These are phyloP conservation scores for Chrysomela aeneicollis DNA, from an alignment of 2,888 invertebrate genomes.

Conservation along the genomic window DNA sequence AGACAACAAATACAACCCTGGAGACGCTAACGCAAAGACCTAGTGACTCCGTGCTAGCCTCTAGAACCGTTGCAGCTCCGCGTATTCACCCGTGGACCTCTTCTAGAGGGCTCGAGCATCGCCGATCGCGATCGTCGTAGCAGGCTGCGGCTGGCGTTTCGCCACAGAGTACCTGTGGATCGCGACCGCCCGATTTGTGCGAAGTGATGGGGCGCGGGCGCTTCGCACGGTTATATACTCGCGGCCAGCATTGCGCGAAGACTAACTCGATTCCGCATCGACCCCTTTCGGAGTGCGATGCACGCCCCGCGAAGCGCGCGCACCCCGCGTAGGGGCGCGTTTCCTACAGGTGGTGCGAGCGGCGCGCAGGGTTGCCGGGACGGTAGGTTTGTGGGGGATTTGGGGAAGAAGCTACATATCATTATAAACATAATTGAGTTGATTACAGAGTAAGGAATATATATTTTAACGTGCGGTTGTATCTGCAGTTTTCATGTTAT, in stretches of 20 bases:
- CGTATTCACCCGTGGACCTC: no score
- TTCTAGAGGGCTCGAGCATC: neutral
- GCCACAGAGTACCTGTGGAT: conserved; percentile 52
- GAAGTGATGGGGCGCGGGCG: neutral
- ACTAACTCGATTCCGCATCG: conserved; percentile 56
- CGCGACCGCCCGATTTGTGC: conserved; percentile 36
- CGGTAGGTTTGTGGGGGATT: neutral
- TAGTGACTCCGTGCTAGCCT: no score
- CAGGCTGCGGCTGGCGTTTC: conserved; percentile 6
- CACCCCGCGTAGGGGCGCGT: conserved; percentile 42
- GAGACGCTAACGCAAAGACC: no score
- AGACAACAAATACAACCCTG: no score
- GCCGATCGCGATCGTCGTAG: neutral
- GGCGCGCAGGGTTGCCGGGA: neutral
- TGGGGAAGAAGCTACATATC: neutral
- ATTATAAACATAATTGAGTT: no score
- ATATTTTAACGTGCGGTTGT: no score
- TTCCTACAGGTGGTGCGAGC: conserved; percentile 58
- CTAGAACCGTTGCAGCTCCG: no score
- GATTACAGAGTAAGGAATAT: no score
- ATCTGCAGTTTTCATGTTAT: no score
- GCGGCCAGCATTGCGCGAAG: conserved; percentile 58
- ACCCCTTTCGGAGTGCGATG: conserved; percentile 51
- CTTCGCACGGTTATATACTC: conserved; percentile 56
- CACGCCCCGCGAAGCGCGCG: conserved; percentile 56